phyloP scores from a whole-genome alignment of 1,140 invertebrate genomes.

The Bemisia tabaci region DNA sequence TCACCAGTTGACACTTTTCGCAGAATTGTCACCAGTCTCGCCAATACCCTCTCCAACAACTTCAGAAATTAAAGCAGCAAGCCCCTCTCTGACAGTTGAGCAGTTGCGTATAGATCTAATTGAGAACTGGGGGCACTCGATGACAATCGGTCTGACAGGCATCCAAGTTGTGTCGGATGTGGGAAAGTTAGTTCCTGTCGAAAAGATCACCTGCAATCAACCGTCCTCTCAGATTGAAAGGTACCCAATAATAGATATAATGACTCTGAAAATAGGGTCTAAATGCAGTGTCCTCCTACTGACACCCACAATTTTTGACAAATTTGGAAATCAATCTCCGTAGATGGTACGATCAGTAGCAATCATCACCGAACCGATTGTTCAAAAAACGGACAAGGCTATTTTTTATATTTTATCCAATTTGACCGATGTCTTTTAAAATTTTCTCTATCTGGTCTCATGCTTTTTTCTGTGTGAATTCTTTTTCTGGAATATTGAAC shows the following conservation, averaged over 20 bases:
- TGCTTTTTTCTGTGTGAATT: too few species aligned
- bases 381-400: too few species aligned
- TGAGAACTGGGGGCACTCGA: slow-evolving; percentile 17
- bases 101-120: background rate
- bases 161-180: slow-evolving; percentile 34
- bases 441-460: too few species aligned
- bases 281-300: slow-evolving; percentile 1
- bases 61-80: background rate
- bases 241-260: background rate
- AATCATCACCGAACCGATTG: too few species aligned
- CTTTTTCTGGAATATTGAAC: too few species aligned
- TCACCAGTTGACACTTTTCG: background rate
- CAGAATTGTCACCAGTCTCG: background rate
- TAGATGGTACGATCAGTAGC: too few species aligned
- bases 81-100: background rate
- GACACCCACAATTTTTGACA: too few species aligned
- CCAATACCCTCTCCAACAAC: background rate
- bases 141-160: slow-evolving; percentile 35
- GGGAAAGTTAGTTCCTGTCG: slow-evolving; percentile 23
- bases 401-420: too few species aligned
- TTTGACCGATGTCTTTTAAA: too few species aligned
- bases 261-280: background rate
- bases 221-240: background rate
- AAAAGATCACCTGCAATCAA: slow-evolving; percentile 11
- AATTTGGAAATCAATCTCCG: too few species aligned